Percentiles rank a stretch among this genome's conserved stretches.
phyloP scores from a whole-genome alignment of 2,113 vertebrate species.

The Solea senegalensis region DNA sequence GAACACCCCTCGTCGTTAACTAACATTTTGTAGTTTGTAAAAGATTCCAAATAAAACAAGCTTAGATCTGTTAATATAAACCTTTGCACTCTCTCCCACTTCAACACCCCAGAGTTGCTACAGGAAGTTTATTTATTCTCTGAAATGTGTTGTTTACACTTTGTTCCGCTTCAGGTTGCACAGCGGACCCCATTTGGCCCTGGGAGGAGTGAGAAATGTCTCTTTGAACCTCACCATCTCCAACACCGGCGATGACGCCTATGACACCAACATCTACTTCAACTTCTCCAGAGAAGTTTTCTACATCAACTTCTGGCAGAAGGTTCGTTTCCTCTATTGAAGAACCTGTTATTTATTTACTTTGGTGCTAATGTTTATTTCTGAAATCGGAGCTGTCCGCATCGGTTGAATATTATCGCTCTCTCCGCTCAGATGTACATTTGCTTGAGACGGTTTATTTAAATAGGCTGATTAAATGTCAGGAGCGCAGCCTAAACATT shows the following conservation, averaged over 20 bases:
- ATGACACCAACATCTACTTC: constrained; percentile 96
- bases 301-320: constrained; percentile 99
- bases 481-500: constrained; percentile 50
- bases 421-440: constrained; percentile 4
- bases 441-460: constrained; percentile 30
- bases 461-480: constrained; percentile 38
- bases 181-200: constrained; percentile 86
- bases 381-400: not conserved
- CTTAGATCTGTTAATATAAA: not conserved
- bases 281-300: constrained; percentile 95
- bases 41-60: constrained; percentile 16
- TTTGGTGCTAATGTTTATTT: constrained; percentile 38
- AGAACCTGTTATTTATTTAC: constrained; percentile 47
- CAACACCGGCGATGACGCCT: constrained; percentile 94
- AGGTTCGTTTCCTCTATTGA: constrained; percentile 82
- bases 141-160: constrained; percentile 14
- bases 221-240: constrained; percentile 93
- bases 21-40: not conserved
- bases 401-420: not conserved
- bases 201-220: constrained; percentile 94
- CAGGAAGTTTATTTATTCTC: constrained; percentile 9
- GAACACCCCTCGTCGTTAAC: not conserved
- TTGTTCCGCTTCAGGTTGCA: constrained; percentile 72
- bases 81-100: not conserved
- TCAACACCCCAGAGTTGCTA: not conserved